Evolutionary conservation across 2,888 invertebrate species (phyloP), one percentile per base, ranked within the genome.

Genomic region (Eurytoma adleriae): DNA sequence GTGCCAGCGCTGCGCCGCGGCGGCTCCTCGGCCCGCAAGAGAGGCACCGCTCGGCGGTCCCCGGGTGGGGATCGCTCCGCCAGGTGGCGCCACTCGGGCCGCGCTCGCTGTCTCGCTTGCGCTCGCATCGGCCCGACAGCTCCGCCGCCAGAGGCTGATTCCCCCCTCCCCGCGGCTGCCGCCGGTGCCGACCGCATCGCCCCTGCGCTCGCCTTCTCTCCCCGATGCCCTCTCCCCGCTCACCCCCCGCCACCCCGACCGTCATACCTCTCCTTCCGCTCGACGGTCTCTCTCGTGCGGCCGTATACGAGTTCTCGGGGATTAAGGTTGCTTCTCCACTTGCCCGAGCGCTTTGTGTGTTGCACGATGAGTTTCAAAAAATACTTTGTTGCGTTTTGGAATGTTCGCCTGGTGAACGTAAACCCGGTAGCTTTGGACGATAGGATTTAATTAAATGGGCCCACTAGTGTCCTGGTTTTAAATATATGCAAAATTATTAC

Each of bases 21-120:
- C 30, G 30, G 54, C 54, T 54, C n/a, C n/a, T 62, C 62, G 30
- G 64, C 48, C 75, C 57, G 56, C 40, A 48, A 67, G 67, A 67
- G 67, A 81, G 84, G 83, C 84, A 82, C 71, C 80, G 81, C 79
- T 7, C 27, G 68, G 13, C 40, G 40, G 40, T 40, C 57, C 67
- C 48, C 68, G 76, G 75, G 76, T 80, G 76, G 80, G 76, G 80
- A 72, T 62, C 24, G 72, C 7, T 27, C 81, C 83, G 68, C 52
- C 27, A 84, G 84, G 67, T 82, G 84, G 83, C 84, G 83, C 71
- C 80, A 82, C 77, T 5, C 27, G 68, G 13, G 48, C 12, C 13
- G 56, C 14, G 16, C 20, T 7, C 27, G 64, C 59, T 71, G 30
- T 54, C 71, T 78, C 64, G 66, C 82, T 81, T 78, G 78, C 74